phyloP scores from a whole-genome alignment of 2,888 invertebrate species.

The Leptinotarsa peninsularis region DNA sequence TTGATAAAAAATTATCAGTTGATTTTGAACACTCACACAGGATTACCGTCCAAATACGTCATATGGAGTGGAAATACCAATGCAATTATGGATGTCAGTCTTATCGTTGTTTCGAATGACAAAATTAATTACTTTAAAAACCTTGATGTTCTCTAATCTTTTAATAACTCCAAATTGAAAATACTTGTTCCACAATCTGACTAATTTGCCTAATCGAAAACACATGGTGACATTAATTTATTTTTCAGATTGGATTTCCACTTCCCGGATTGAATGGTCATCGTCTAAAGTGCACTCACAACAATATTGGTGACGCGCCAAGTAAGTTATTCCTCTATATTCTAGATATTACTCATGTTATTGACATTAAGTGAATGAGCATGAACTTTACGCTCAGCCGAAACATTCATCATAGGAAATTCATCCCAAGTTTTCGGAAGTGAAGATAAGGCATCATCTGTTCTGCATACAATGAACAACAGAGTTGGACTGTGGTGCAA shows the following conservation, averaged over 20 bases:
- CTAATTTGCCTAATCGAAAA: background rate
- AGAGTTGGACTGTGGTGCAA: slow-evolving; percentile 1
- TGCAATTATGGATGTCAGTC: background rate
- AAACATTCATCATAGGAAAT: slow-evolving; percentile 26
- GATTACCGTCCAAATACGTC: background rate
- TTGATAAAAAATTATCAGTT: background rate
- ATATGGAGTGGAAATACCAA: background rate
- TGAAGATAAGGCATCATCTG: slow-evolving; percentile 21
- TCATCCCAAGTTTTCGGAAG: slow-evolving; percentile 21
- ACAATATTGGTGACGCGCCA: background rate
- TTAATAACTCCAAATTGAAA: slow-evolving; percentile 6
- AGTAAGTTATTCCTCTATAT: background rate
- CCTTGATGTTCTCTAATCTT: slow-evolving; percentile 10
- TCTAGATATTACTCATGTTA: slow-evolving; percentile 10
- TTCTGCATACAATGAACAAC: slow-evolving; percentile 25
- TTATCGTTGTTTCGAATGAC: too few species aligned
- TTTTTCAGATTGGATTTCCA: slow-evolving; percentile 1
- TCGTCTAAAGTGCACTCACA: background rate
- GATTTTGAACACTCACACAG: background rate
- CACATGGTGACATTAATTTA: background rate
- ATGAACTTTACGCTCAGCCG: slow-evolving; percentile 14
- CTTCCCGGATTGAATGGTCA: background rate
- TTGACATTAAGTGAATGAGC: background rate
- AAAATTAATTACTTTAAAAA: background rate
- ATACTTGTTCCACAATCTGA: slow-evolving; percentile 12